Percentiles rank a stretch among this genome's conserved stretches.
Conservation (phyloP, 2,113 vertebrate genomes). For the Pelecanoides urinatrix region DNA sequence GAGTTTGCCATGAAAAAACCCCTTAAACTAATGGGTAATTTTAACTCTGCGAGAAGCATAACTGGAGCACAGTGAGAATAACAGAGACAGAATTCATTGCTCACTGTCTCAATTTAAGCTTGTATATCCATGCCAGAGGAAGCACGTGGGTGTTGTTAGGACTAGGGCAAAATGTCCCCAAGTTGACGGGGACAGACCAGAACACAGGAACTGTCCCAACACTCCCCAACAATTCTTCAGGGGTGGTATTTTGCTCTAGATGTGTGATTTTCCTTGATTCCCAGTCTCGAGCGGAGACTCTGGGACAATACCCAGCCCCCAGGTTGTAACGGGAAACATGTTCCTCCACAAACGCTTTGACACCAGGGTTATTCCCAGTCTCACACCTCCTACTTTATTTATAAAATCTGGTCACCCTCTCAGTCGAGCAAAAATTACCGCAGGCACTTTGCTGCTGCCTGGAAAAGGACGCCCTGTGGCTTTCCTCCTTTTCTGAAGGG, state of each 20-base stretch:
- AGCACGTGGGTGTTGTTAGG: background rate
- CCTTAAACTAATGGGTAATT: background rate
- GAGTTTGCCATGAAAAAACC: background rate
- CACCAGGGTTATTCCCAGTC: background rate
- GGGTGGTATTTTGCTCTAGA: background rate
- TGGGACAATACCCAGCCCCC: background rate
- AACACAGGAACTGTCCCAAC: background rate
- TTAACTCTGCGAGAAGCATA: background rate
- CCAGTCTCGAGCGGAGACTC: background rate
- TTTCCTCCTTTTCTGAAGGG: background rate
- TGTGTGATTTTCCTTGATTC: background rate
- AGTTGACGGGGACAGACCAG: background rate
- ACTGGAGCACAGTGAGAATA: background rate
- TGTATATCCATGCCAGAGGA: fast-evolving
- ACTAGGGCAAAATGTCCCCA: background rate
- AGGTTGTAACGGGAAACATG: background rate
- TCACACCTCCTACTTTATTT: background rate
- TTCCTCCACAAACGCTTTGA: background rate
- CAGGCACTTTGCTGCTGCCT: background rate
- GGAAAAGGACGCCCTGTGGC: background rate
- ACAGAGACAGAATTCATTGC: background rate
- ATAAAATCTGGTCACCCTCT: background rate
- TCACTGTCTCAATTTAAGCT: background rate
- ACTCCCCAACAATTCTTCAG: too few relatives aligned
- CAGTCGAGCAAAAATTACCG: background rate